A percentile compares a stretch with the other conserved stretches of the same genome.
These are phyloP conservation scores for Nycticryphes semicollaris DNA, from an alignment of 2,113 vertebrate species.

Conservation along the genomic window DNA sequence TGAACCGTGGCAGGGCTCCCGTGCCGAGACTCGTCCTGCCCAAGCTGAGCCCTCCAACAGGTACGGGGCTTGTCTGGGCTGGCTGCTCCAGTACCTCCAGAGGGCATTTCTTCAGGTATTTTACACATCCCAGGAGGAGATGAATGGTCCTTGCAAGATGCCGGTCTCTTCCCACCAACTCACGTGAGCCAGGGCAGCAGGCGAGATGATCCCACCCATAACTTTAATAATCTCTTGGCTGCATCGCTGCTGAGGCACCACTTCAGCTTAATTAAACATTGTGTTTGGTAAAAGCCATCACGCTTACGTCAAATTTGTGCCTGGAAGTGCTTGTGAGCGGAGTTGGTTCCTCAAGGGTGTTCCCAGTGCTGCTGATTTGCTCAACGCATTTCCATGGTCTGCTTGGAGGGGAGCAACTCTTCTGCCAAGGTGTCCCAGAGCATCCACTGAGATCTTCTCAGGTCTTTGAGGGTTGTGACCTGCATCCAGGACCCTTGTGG, in stretches of 20 bases:
- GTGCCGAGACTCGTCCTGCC: not conserved
- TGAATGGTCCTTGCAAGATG: not conserved
- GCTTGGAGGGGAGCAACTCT: not conserved
- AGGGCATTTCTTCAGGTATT: not conserved
- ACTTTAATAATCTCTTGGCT: accelerated
- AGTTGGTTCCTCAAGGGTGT: not conserved
- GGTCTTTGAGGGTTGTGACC: not conserved
- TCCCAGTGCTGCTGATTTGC: not conserved
- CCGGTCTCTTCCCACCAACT: accelerated
- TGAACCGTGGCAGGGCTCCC: slow-evolving; percentile 22
- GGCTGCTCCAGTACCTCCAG: not conserved
- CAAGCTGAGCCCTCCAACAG: not conserved
- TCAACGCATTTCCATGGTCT: not conserved
- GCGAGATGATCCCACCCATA: not conserved
- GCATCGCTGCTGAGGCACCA: not conserved
- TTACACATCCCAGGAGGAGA: not conserved
- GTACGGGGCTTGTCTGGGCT: not conserved
- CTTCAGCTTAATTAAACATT: accelerated
- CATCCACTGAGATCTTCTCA: not conserved
- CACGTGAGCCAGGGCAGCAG: not conserved
- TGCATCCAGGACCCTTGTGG: accelerated
- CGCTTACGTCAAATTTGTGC: accelerated
- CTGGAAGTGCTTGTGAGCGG: not conserved
- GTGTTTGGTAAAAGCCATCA: not conserved
- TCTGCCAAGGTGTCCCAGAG: not conserved